Base-by-base conservation (phyloP, 35 echinoderm and acorn worm species). In the Chiridota heheva region DNA sequence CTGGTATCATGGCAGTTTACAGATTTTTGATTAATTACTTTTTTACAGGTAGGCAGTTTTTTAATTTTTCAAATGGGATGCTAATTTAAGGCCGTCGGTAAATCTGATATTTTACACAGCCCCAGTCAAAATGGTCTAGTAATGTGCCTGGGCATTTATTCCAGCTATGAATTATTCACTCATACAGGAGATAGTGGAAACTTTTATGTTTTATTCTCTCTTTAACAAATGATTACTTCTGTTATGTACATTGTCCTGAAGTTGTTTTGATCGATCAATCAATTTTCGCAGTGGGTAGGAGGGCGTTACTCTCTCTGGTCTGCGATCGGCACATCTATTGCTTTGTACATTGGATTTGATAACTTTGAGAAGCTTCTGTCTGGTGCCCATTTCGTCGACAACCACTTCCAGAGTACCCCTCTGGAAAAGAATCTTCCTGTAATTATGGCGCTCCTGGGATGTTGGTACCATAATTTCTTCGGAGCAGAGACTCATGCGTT, bases 391-490 rank as follows among this genome's bases (percentile, higher is more conserved):
- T 98, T 91, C 55, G 86, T 89, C 34, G 95, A 98, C 62, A 91
- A 92, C 48, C 95, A 98, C 29, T 98, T 98, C 88, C 64, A 63
- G 13, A 81, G 65, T 17, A 72, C 95, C 16, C 95, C 95, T 0
- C 74, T 98, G 44, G 89, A 98, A 33, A 73, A 88, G 53, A 98
- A 98, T 44, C 22, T 98, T 41, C 95, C 95, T 1, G 95, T 89
- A 1, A 91, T 98, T 29, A 25, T 98, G 36, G 95, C 65, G 15
- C 41, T 98, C 73, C 73, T 98, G 15, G 95, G 95, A 26, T 84
- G 91, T 33, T 98, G 95, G 95, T 98, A 98, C 60, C 84, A 87
- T 58, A 98, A 98, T 82, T 98, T 98, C 89, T 91, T 84, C 70
- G 89, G 89, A 18, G 89, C 89, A 7, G 95, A 98, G 65, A 98